These are phyloP conservation scores for Sycophaga agraensis DNA, from an alignment of 1,140 invertebrate genomes.

Conservation along the genomic window DNA sequence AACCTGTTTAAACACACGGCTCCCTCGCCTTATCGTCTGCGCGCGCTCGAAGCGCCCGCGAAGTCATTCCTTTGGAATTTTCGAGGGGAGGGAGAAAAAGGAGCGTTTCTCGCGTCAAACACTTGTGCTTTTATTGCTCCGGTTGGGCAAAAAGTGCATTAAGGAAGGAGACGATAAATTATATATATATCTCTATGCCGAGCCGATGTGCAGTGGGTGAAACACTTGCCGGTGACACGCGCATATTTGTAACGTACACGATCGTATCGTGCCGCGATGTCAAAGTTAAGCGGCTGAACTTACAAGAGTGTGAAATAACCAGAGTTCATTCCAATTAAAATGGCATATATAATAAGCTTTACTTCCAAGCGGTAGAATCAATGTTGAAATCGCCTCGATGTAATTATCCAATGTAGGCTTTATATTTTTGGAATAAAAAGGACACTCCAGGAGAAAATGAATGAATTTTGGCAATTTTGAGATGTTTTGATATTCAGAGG, in stretches of 20 bases:
- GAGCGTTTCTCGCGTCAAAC: neutral
- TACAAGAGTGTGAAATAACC: neutral
- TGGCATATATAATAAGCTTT: no score
- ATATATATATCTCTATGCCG: no score
- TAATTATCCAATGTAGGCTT: no score
- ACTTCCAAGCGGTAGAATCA: no score
- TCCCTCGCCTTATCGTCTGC: neutral
- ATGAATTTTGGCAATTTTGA: no score
- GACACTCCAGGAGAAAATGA: no score
- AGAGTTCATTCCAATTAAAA: no score
- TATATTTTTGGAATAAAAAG: no score
- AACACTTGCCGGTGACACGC: neutral
- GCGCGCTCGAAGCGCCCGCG: no score
- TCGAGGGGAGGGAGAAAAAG: neutral
- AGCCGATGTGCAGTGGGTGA: no score
- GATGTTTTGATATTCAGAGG: no score
- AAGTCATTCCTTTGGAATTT: neutral
- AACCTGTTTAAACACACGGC: constrained; percentile 4
- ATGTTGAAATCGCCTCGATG: no score
- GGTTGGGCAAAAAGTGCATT: neutral
- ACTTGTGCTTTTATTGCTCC: neutral
- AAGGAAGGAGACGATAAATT: neutral
- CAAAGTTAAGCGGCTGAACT: neutral
- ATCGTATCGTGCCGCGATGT: neutral
- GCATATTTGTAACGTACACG: neutral